Evolutionary conservation across 1,140 invertebrate species (phyloP), one percentile per base, ranked within the genome.

Genomic region (Heliconius eleuchia): DNA sequence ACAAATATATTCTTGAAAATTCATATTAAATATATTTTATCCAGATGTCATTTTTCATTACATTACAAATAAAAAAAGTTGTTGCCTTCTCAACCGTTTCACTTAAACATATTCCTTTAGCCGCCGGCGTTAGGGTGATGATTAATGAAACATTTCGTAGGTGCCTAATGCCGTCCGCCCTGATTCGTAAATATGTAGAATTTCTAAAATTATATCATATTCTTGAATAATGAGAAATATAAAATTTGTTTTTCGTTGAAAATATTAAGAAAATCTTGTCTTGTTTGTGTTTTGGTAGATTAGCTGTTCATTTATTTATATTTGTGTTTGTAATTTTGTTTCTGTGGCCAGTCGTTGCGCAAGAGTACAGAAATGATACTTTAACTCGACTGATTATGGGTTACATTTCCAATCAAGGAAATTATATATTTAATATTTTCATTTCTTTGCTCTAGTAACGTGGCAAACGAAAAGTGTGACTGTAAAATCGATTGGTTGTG

Each of bases 31-130:
- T 46, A 81, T 84, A 83, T 84, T 85, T 75, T 79, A 75, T 42
- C 60, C 81, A 77, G 79, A 80, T 84, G 85, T 87, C 83, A 84
- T 86, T 87, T 81, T 71, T 82, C 85, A 79, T 84, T 77, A 86
- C 83, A 89, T 90, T 89, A 88, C 79, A 83, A 82, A 85, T 75
- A 86, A 85, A 87, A 85, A 87, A 90, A 91, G 87, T 86, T 71
- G 83, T 83, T 89, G 86, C 81, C 87, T 92, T 91, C 86, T 85
- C 82, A 87, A 85, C 85, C 85, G 81, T 89, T 88, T 87, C 84
- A 88, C 80, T 90, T 89, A 88, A 91, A 91, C 88, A 90, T 89
- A 90, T 89, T 90, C 89, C 86, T 92, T 89, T 89, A 85, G 84
- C 86, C 87, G 83, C 77, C 78, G 84, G 86, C 84, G 84, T 92